Conservation (phyloP, 2,113 vertebrate genomes). For the Albula goreensis region DNA sequence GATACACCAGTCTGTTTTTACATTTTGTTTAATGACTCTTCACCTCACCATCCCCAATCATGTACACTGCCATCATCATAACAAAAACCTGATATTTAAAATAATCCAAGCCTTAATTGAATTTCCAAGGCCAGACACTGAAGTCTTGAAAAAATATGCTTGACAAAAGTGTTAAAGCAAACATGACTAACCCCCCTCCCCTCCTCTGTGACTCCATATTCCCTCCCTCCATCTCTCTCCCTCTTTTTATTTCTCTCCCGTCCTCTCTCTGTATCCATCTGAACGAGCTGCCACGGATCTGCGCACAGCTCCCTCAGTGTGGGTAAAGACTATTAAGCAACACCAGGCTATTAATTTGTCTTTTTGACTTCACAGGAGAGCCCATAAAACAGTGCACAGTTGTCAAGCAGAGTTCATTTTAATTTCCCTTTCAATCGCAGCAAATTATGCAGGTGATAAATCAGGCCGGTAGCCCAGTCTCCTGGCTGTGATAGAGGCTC, state of each 20-base stretch:
- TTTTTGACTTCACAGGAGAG: constrained; percentile 85
- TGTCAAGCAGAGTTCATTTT: constrained; percentile 98
- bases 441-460: constrained; percentile 98
- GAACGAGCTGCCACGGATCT: background rate
- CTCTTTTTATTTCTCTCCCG: background rate
- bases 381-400: constrained; percentile 84
- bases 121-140: background rate
- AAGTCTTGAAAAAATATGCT: background rate
- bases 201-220: constrained; percentile 5
- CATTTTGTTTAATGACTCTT: background rate
- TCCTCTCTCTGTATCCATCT: background rate
- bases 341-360: constrained; percentile 86
- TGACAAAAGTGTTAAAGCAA: background rate
- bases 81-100: background rate
- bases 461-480: constrained; percentile 78
- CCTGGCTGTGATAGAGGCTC: constrained; percentile 84
- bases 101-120: background rate
- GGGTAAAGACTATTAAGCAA: constrained; percentile 50
- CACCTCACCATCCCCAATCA: background rate
- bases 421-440: constrained; percentile 98
- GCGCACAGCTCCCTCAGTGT: constrained; percentile 5
- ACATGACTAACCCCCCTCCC: background rate
- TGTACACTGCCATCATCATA: background rate
- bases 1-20: background rate
- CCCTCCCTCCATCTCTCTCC: background rate